Conservation (phyloP, 1,140 invertebrate genomes). For the Rhyzopertha dominica region DNA sequence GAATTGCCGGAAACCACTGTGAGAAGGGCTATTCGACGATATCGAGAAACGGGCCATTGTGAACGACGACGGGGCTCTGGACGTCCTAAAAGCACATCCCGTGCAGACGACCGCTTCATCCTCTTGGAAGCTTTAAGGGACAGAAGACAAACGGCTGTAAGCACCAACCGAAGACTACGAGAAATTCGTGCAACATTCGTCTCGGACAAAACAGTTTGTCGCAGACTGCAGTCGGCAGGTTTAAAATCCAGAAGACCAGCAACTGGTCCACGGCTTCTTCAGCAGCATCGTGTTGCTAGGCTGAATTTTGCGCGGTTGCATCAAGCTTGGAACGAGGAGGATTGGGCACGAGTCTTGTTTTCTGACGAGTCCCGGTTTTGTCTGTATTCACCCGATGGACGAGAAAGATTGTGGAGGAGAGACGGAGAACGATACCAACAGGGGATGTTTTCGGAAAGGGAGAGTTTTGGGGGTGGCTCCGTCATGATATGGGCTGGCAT, state of each 20-base stretch:
- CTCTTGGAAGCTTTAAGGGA: too few relatives aligned
- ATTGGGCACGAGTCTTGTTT: constrained; percentile 8
- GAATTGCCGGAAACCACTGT: too few relatives aligned
- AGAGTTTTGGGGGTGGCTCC: constrained; percentile 1
- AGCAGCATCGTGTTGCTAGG: constrained; percentile 1
- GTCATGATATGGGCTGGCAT: constrained; percentile 12
- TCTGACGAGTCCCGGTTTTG: constrained; percentile 5
- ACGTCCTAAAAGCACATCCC: too few relatives aligned
- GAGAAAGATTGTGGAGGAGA: background rate
- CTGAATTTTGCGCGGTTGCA: constrained; percentile 6
- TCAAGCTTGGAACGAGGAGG: constrained; percentile 1
- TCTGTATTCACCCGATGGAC: background rate
- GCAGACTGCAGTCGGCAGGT: too few relatives aligned
- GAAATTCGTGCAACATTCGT: too few relatives aligned
- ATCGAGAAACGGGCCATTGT: too few relatives aligned
- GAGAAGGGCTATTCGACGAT: too few relatives aligned
- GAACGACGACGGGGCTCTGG: too few relatives aligned
- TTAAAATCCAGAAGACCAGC: constrained; percentile 2
- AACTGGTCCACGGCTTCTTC: constrained; percentile 5
- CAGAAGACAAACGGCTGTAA: too few relatives aligned
- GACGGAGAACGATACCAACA: constrained; percentile 8
- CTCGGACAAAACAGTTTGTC: too few relatives aligned
- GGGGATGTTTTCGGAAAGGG: constrained; percentile 5
- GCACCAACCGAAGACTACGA: too few relatives aligned
- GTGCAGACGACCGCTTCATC: too few relatives aligned